These are phyloP conservation scores for Alviniconcha marisindica DNA, from an alignment of 1,140 invertebrate genomes.

Conservation along the genomic window DNA sequence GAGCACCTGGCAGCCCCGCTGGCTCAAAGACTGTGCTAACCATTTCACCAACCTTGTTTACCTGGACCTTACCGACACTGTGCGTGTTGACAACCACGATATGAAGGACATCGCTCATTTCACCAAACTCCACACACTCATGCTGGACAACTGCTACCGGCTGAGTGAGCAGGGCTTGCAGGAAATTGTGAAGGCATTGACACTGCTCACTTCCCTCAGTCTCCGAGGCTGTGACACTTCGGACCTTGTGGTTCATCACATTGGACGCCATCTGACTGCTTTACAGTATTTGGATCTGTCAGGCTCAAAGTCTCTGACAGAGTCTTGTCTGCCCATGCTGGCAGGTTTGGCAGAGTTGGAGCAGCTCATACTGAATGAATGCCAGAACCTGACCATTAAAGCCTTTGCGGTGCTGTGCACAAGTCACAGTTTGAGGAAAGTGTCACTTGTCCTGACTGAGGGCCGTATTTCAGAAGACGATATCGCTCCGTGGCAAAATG, in stretches of 20 bases:
- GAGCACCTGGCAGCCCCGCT: constrained; percentile 48
- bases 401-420: not conserved
- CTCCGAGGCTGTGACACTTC: constrained; percentile 11
- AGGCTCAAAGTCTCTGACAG: constrained; percentile 32
- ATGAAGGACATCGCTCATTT: not conserved
- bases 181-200: not conserved
- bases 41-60: constrained; percentile 42
- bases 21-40: constrained; percentile 38
- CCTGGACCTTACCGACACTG: constrained; percentile 49
- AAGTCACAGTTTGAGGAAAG: not conserved
- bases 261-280: constrained; percentile 44
- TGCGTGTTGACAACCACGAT: constrained; percentile 31
- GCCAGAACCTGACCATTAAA: constrained; percentile 9
- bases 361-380: constrained; percentile 33
- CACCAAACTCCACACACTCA: constrained; percentile 4
- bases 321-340: constrained; percentile 33
- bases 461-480: not conserved
- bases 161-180: not conserved
- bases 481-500: not conserved
- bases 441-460: not conserved
- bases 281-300: constrained; percentile 46
- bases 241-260: constrained; percentile 53
- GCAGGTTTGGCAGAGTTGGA: constrained; percentile 37
- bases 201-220: constrained; percentile 2
- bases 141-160: constrained; percentile 14